These are phyloP conservation scores for Microtus pennsylvanicus DNA, from an alignment of 2,113 vertebrate genomes.

Conservation along the genomic window DNA sequence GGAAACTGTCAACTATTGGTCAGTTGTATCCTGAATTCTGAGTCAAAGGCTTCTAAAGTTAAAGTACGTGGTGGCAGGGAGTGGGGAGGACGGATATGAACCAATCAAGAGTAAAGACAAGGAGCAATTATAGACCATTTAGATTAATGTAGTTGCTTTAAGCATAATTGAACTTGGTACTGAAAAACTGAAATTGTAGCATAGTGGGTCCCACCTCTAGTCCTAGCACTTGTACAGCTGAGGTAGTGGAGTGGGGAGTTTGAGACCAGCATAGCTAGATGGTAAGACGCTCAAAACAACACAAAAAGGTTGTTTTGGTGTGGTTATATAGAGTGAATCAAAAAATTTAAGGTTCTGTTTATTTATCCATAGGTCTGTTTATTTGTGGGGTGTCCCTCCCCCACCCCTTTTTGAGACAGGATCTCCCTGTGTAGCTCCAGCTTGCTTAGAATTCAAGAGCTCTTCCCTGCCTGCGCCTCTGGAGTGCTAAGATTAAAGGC, in stretches of 20 bases:
- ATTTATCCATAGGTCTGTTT: too few species aligned
- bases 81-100: not conserved
- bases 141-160: not conserved
- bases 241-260: not conserved
- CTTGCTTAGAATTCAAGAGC: too few species aligned
- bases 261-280: not conserved
- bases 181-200: not conserved
- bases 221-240: not conserved
- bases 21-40: not conserved
- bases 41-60: not conserved
- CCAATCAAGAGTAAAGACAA: not conserved
- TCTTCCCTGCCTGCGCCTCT: too few species aligned
- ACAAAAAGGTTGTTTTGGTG: not conserved
- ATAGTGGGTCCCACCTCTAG: not conserved
- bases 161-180: not conserved
- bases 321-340: not conserved
- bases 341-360: not conserved
- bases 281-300: not conserved
- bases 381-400: too few species aligned
- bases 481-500: too few species aligned
- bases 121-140: not conserved
- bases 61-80: not conserved
- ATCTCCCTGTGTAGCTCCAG: too few species aligned
- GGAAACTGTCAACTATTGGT: not conserved
- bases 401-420: too few species aligned